A percentile compares a stretch with the other conserved stretches of the same genome.
phyloP scores from a whole-genome alignment of 2,113 vertebrate genomes.

The Hoplias malabaricus region DNA sequence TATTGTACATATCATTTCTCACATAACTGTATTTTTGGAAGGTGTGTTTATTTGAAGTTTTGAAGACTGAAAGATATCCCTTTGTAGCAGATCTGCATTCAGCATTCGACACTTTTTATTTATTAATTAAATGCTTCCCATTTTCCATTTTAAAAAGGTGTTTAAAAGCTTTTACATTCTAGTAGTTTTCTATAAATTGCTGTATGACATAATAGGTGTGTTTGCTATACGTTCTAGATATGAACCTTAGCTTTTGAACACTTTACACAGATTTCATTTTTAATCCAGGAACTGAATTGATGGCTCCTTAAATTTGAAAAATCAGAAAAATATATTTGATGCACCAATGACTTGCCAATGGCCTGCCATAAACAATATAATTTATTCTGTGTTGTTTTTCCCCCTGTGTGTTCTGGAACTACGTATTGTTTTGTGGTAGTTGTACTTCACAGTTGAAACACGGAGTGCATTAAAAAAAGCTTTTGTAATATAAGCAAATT shows the following conservation, averaged over 20 bases:
- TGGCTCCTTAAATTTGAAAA: background rate
- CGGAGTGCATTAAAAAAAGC: background rate
- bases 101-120: conserved; percentile 13
- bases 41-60: conserved; percentile 8
- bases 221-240: conserved; percentile 23
- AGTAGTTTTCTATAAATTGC: conserved; percentile 28
- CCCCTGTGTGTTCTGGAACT: background rate
- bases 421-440: background rate
- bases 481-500: background rate
- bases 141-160: conserved; percentile 9
- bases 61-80: background rate
- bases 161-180: conserved; percentile 15
- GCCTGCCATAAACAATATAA: background rate
- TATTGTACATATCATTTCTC: background rate
- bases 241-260: background rate
- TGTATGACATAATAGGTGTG: background rate
- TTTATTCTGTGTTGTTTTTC: background rate
- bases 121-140: conserved; percentile 20
- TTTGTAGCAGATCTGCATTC: background rate
- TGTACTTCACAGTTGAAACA: background rate
- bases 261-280: background rate
- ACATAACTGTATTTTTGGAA: background rate
- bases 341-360: background rate
- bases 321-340: background rate
- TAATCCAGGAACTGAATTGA: background rate